These are phyloP conservation scores for Myiotriccus ornatus DNA, from an alignment of 2,797 vertebrate species.

Conservation along the genomic window DNA sequence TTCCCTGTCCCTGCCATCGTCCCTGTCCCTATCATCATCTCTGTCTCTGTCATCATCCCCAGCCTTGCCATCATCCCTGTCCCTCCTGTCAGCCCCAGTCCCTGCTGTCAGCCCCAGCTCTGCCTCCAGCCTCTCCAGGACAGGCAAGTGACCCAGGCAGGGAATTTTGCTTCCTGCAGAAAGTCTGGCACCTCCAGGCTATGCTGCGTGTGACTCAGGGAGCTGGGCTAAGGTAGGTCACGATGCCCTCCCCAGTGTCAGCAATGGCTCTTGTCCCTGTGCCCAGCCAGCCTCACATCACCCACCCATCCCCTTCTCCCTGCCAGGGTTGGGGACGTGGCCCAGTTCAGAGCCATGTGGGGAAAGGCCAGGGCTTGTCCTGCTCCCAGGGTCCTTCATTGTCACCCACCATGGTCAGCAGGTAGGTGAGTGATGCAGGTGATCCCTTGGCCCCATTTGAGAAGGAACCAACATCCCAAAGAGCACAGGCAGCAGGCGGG, in stretches of 20 bases:
- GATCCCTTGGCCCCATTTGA: not conserved
- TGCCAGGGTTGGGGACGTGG: fast-evolving
- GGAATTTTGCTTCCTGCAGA: not conserved
- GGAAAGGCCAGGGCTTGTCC: not conserved
- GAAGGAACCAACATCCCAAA: not conserved
- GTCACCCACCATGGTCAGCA: not conserved
- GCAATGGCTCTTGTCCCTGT: fast-evolving
- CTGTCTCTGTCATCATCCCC: not conserved
- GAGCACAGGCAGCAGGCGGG: not conserved
- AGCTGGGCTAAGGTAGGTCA: not conserved
- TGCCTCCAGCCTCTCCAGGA: not conserved
- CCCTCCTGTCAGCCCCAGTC: not conserved
- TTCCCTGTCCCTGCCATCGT: not conserved
- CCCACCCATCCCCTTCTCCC: not conserved
- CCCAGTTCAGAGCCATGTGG: not conserved
- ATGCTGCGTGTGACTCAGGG: not conserved
- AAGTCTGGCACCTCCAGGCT: not conserved
- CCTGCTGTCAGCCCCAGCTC: not conserved
- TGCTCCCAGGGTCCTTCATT: not conserved
- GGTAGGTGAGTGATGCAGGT: not conserved
- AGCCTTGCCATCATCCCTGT: not conserved
- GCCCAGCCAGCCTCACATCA: not conserved
- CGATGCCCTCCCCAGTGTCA: not conserved
- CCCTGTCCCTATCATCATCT: too few species aligned
- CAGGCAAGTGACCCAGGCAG: not conserved